phyloP scores from a whole-genome alignment of 2,888 invertebrate species.

The Linyphia triangularis region DNA sequence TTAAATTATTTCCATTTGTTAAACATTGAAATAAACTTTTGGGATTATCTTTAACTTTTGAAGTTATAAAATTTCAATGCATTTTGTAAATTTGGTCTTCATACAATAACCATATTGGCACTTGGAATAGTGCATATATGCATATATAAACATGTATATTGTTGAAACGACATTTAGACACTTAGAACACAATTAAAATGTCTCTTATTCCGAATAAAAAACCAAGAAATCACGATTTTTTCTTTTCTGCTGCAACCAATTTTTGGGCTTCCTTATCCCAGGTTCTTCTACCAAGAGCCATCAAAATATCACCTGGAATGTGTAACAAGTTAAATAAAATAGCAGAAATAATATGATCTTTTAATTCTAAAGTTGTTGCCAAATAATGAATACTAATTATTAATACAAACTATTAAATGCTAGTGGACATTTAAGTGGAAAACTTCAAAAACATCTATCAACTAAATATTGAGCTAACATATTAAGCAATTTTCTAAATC shows the following conservation, averaged over 20 bases:
- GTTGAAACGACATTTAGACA: neutral
- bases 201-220: neutral
- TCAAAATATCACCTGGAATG: constrained; percentile 22
- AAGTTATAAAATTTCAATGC: neutral
- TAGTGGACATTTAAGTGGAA: no score
- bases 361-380: no score
- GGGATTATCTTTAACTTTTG: neutral
- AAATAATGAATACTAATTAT: no score
- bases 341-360: no score
- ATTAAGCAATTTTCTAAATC: no score
- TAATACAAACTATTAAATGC: no score
- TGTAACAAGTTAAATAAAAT: neutral
- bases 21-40: neutral
- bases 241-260: neutral
- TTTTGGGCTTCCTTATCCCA: constrained; percentile 7
- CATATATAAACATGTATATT: constrained; percentile 19
- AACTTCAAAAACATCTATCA: no score
- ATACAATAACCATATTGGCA: neutral
- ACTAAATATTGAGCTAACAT: no score
- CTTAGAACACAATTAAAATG: neutral
- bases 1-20: neutral
- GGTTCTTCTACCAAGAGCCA: neutral
- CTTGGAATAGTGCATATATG: neutral
- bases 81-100: neutral
- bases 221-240: neutral